These are phyloP conservation scores for Acrossocheilus fasciatus DNA, from an alignment of 2,797 vertebrate species.

Conservation along the genomic window DNA sequence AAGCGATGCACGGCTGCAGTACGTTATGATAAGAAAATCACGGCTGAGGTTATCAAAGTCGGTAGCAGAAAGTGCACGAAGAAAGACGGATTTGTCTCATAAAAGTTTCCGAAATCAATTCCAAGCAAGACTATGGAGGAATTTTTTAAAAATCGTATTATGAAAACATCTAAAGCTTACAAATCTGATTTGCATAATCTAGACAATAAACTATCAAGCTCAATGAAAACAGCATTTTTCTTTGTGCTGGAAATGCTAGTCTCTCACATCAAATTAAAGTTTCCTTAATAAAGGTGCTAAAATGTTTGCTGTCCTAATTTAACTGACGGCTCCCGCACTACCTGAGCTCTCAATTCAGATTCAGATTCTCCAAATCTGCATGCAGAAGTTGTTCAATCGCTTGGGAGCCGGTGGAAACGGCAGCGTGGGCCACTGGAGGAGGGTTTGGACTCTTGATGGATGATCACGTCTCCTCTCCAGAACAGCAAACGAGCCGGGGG, in stretches of 20 bases:
- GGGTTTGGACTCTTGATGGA: constrained; percentile 7
- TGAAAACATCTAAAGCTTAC: constrained; percentile 20
- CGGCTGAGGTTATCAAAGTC: constrained; percentile 34
- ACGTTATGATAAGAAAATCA: constrained; percentile 4
- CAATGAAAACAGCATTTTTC: not conserved
- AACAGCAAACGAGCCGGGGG: constrained; percentile 7
- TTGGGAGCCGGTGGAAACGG: not conserved
- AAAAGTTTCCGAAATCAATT: not conserved
- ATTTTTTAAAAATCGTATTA: not conserved
- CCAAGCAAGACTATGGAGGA: not conserved
- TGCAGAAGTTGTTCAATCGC: not conserved
- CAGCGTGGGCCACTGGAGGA: constrained; percentile 13
- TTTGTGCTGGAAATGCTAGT: not conserved
- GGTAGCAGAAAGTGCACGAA: constrained; percentile 30
- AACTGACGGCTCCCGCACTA: not conserved
- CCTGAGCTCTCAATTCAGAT: not conserved
- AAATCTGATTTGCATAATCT: constrained; percentile 43
- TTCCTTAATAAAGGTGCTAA: constrained; percentile 16
- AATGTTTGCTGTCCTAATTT: not conserved
- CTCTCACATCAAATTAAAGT: not conserved
- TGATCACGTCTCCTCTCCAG: constrained; percentile 12
- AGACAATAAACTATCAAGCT: constrained; percentile 49
- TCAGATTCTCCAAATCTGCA: not conserved
- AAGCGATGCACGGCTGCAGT: not conserved
- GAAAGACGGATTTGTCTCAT: constrained; percentile 21